phyloP scores from a whole-genome alignment of 2,797 vertebrate genomes.

The Bovichtus variegatus region DNA sequence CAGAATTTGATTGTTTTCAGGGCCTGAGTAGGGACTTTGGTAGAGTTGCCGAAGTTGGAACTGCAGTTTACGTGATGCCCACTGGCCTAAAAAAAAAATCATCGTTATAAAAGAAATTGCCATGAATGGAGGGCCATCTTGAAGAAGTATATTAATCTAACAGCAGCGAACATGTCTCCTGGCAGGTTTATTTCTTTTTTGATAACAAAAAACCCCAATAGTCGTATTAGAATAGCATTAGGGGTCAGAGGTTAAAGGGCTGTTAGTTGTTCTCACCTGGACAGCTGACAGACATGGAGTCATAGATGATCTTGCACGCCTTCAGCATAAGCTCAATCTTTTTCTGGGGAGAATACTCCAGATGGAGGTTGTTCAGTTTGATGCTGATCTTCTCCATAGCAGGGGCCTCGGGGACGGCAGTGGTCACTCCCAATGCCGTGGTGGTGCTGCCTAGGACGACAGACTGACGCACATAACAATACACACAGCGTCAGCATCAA shows the following conservation, averaged over 20 bases:
- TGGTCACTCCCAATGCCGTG: conserved; percentile 93
- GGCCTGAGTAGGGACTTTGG: not conserved
- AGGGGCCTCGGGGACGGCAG: conserved; percentile 91
- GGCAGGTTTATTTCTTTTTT: not conserved
- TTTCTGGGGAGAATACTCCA: conserved; percentile 95
- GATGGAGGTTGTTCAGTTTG: conserved; percentile 91
- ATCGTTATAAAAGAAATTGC: too few species aligned
- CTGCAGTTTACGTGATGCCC: not conserved
- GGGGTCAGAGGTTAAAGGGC: not conserved
- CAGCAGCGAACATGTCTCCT: not conserved
- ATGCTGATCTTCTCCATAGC: conserved; percentile 94
- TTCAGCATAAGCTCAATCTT: conserved; percentile 96
- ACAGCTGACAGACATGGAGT: conserved; percentile 93
- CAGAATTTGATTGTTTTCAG: not conserved
- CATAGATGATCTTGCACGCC: conserved; percentile 97
- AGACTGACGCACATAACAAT: conserved; percentile 57
- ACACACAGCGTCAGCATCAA: conserved; percentile 15
- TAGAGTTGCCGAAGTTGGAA: not conserved
- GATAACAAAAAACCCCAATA: not conserved
- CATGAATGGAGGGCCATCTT: not conserved
- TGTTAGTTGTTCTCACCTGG: conserved; percentile 81
- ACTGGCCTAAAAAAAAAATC: not conserved
- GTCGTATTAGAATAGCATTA: not conserved
- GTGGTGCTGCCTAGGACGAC: conserved; percentile 90
- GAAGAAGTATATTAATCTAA: not conserved